Conservation (phyloP, 2,113 vertebrate genomes). For the Abramis brama region DNA sequence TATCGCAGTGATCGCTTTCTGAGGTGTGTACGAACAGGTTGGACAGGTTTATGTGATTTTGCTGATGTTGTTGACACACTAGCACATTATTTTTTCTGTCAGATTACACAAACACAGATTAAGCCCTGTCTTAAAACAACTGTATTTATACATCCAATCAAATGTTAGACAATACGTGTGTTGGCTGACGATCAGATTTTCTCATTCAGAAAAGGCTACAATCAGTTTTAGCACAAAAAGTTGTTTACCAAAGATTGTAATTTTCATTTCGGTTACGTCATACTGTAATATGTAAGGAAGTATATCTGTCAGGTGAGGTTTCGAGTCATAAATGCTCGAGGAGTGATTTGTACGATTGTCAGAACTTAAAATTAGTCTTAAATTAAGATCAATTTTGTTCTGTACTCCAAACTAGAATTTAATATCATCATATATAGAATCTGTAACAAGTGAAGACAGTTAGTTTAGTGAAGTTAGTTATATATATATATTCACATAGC, state of each 20-base stretch:
- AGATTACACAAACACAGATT: background rate
- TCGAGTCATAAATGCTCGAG: background rate
- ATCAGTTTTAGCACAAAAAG: background rate
- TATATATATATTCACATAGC: too few species aligned
- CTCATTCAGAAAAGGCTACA: background rate
- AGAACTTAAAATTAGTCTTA: too few species aligned
- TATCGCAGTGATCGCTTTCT: background rate
- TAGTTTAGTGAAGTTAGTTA: too few species aligned
- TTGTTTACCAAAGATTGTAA: background rate
- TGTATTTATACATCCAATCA: background rate
- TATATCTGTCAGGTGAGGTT: background rate
- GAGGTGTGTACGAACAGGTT: background rate
- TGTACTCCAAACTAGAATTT: too few species aligned
- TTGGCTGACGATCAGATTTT: background rate
- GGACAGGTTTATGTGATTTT: background rate
- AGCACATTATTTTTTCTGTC: background rate
- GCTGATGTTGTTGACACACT: background rate
- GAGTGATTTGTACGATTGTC: background rate
- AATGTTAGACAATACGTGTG: background rate
- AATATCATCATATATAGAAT: too few species aligned
- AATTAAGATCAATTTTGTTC: too few species aligned
- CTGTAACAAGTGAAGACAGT: too few species aligned
- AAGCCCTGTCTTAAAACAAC: background rate
- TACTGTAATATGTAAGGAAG: background rate
- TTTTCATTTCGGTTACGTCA: background rate